Percentiles rank a stretch among this genome's conserved stretches.
Conservation (phyloP, 2,797 vertebrate genomes). For the Gymnoscopelus braueri region DNA sequence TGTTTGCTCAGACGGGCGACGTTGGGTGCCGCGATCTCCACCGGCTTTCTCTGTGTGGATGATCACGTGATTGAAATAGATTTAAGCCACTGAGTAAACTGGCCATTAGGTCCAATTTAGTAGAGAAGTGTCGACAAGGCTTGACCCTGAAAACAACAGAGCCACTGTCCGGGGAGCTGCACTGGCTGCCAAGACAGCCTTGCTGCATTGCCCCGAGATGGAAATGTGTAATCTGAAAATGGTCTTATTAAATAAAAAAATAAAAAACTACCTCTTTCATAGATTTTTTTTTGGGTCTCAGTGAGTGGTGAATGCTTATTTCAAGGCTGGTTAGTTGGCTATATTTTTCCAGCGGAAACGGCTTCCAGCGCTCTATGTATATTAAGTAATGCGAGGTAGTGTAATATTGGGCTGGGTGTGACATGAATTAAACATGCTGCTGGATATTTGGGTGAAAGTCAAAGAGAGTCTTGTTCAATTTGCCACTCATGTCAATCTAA, state of each 20-base stretch:
- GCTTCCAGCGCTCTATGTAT: background rate
- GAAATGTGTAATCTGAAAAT: constrained; percentile 53
- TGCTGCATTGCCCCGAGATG: constrained; percentile 17
- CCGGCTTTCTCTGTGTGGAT: background rate
- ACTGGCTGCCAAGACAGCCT: constrained; percentile 34
- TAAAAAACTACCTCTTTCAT: constrained; percentile 24
- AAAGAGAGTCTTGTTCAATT: constrained; percentile 32
- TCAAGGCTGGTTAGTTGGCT: constrained; percentile 6
- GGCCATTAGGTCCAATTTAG: constrained; percentile 32
- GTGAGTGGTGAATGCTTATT: constrained; percentile 15
- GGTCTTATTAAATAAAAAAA: constrained; percentile 17
- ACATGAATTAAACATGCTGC: constrained; percentile 53
- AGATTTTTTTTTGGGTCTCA: background rate
- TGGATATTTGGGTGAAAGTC: constrained; percentile 29
- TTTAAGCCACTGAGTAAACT: constrained; percentile 29
- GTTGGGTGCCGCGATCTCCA: background rate
- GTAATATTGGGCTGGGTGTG: constrained; percentile 31
- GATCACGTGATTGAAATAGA: constrained; percentile 15
- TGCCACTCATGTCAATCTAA: background rate
- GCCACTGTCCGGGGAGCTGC: too few relatives aligned
- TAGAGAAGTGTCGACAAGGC: constrained; percentile 9
- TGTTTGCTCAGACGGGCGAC: too few relatives aligned
- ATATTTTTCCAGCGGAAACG: constrained; percentile 34
- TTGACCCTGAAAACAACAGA: constrained; percentile 13
- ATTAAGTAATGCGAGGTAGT: constrained; percentile 29